Percentiles rank a stretch among this genome's conserved stretches.
phyloP scores from a whole-genome alignment of 2,888 invertebrate genomes.

The Gerosis bhagava region DNA sequence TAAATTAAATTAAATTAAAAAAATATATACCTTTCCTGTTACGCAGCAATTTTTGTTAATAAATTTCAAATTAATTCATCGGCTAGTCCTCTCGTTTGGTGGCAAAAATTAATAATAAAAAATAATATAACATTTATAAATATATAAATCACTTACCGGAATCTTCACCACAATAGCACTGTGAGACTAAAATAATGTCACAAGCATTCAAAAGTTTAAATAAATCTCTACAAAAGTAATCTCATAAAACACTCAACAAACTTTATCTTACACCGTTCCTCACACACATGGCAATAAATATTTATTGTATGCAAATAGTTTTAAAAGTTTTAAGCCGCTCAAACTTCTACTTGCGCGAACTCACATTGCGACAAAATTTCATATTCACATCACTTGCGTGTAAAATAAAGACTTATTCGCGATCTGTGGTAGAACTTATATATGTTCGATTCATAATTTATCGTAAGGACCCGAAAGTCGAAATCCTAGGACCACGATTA shows the following conservation, averaged over 20 bases:
- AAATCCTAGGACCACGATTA: slow-evolving; percentile 2
- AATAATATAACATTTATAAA: too few species aligned
- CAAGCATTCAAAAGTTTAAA: too few species aligned
- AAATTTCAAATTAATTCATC: too few species aligned
- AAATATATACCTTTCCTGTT: too few species aligned
- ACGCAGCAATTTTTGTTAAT: too few species aligned
- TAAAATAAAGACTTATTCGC: slow-evolving; percentile 1
- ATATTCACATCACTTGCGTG: slow-evolving; percentile 11
- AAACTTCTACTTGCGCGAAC: slow-evolving; percentile 15
- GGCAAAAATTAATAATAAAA: too few species aligned
- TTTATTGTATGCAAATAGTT: slow-evolving; percentile 8
- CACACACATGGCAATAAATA: slow-evolving; percentile 5
- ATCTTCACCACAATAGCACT: too few species aligned
- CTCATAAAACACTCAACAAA: slow-evolving; percentile 10
- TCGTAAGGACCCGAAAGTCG: slow-evolving; percentile 6
- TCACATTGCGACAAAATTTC: not conserved
- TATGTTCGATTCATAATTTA: slow-evolving; percentile 4
- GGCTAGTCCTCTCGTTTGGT: too few species aligned
- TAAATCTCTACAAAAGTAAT: not conserved
- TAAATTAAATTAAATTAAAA: too few species aligned
- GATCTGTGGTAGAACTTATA: slow-evolving; percentile 1
- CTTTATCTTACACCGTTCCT: slow-evolving; percentile 2
- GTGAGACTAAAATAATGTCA: too few species aligned
- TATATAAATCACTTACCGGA: too few species aligned
- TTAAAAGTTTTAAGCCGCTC: slow-evolving; percentile 14